Percentiles rank a stretch among this genome's conserved stretches.
Conservation (phyloP, 2,797 vertebrate species). For the Aeoliscus strigatus region DNA sequence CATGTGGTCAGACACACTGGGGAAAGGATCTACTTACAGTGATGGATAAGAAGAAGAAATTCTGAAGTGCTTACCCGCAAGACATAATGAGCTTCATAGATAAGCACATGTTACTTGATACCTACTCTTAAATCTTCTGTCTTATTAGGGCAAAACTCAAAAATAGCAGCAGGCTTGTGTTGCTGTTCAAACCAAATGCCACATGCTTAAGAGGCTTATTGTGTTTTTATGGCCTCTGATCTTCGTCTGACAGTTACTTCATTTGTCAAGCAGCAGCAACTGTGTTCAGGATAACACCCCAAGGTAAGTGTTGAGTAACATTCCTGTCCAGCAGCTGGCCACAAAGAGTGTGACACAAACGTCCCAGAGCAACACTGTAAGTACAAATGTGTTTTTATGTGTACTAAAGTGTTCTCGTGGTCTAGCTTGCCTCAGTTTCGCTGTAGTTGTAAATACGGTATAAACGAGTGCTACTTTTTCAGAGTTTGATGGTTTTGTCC, state of each 20-base stretch:
- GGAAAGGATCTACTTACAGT: constrained; percentile 35
- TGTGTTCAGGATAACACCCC: constrained; percentile 46
- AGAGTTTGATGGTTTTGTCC: too few species aligned
- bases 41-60: constrained; percentile 55
- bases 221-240: constrained; percentile 68
- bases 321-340: constrained; percentile 32
- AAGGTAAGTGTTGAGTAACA: constrained; percentile 52
- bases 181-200: constrained; percentile 55
- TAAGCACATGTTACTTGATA: constrained; percentile 55
- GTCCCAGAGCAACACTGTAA: too few species aligned
- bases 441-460: too few species aligned
- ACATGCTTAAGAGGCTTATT: constrained; percentile 68
- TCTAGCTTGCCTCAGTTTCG: too few species aligned
- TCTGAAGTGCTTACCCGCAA: constrained; percentile 56
- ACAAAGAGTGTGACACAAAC: too few species aligned
- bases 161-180: constrained; percentile 59
- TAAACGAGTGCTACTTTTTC: too few species aligned
- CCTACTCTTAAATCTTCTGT: constrained; percentile 53
- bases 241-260: constrained; percentile 50
- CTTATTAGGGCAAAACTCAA: constrained; percentile 73
- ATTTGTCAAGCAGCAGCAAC: constrained; percentile 60
- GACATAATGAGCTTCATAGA: constrained; percentile 62
- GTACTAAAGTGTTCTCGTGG: too few species aligned
- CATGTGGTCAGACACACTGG: too few species aligned
- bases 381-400: too few species aligned